A percentile compares a stretch with the other conserved stretches of the same genome.
Evolutionary conservation across 2,888 invertebrate genomes (phyloP).

Genomic region (Helleia helle): DNA sequence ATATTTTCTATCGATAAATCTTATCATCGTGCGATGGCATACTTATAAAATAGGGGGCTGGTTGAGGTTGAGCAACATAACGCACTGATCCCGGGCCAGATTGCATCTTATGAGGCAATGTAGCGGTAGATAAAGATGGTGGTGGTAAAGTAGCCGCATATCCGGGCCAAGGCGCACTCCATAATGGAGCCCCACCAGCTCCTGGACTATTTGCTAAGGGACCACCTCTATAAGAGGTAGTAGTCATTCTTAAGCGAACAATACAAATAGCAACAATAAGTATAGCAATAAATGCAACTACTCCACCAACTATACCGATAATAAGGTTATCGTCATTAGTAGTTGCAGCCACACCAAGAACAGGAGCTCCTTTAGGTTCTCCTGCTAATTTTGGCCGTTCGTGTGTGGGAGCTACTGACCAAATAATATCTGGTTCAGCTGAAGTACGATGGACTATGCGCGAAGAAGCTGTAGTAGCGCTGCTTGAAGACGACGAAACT

Average conservation of each 20-base stretch:
- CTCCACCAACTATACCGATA: constrained; percentile 94
- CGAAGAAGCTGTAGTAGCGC: constrained; percentile 59
- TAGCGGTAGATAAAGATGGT: constrained; percentile 75
- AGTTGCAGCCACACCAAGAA: constrained; percentile 73
- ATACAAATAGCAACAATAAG: constrained; percentile 92
- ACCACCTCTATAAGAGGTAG: constrained; percentile 79
- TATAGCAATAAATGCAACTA: constrained; percentile 92
- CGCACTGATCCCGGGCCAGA: constrained; percentile 67
- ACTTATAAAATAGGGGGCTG: constrained; percentile 77
- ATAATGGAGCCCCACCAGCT: constrained; percentile 76
- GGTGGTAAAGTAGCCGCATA: constrained; percentile 76
- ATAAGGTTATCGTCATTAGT: constrained; percentile 94
- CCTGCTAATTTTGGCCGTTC: constrained; percentile 72
- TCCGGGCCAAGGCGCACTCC: constrained; percentile 69
- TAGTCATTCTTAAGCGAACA: constrained; percentile 82
- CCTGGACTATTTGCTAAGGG: constrained; percentile 77
- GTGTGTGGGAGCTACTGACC: constrained; percentile 86
- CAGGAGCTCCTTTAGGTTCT: constrained; percentile 74
- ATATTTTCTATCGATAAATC: constrained; percentile 71
- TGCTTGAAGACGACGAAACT: constrained; percentile 41
- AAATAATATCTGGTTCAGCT: constrained; percentile 90
- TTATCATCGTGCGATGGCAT: constrained; percentile 77
- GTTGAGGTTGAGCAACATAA: constrained; percentile 76
- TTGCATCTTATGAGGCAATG: constrained; percentile 78
- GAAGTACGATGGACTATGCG: constrained; percentile 75